Base-by-base conservation (phyloP, 2,888 invertebrate species). In the Caenorhabditis afra region DNA sequence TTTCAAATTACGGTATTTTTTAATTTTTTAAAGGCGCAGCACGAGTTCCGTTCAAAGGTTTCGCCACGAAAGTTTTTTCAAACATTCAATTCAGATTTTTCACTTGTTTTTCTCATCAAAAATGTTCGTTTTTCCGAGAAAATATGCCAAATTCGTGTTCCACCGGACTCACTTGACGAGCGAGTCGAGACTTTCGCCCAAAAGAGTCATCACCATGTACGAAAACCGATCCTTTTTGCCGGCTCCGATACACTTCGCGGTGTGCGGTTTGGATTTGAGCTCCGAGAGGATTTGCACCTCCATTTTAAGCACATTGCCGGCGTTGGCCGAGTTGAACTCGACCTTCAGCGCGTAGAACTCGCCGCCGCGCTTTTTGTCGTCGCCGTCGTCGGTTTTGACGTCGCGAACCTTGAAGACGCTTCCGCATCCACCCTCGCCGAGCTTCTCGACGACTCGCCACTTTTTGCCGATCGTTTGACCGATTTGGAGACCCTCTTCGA, bases 371-470 rank as follows among this genome's bases (percentile, higher is more conserved):
- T 78, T 66, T 1, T 23, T 37, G 35, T 79, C 79, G 23, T 74
- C 71, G 20, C n/a, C n/a, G 29, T 29, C 29, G 29, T 3, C 29
- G 29, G 29, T 5, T 5, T 3, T 7, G 29, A 7, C 29, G 29
- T 29, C 29, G 29, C 29, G 29, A 7, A 78, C 78, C 18, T 73
- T 61, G 59, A 47, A 78, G 14, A 78, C 78, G 11, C 62, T 67
- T 85, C 98, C 98, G 91, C 98, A 98, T 12, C 97, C 98, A 68
- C 93, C 97, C 93, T 97, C 97, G 71, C 97, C 97, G 82, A 97
- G 95, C 92, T 97, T 97, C 91, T 97, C 97, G 87, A 97, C 95
- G 1, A 79, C 57, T 29, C 7, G 3, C 29, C 29, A 29, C 7
- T 29, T 29, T 29, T 29, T 29, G 29, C 29, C 29, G 29, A 29